phyloP scores from a whole-genome alignment of 2,113 vertebrate genomes.

The Psephotus haematonotus region DNA sequence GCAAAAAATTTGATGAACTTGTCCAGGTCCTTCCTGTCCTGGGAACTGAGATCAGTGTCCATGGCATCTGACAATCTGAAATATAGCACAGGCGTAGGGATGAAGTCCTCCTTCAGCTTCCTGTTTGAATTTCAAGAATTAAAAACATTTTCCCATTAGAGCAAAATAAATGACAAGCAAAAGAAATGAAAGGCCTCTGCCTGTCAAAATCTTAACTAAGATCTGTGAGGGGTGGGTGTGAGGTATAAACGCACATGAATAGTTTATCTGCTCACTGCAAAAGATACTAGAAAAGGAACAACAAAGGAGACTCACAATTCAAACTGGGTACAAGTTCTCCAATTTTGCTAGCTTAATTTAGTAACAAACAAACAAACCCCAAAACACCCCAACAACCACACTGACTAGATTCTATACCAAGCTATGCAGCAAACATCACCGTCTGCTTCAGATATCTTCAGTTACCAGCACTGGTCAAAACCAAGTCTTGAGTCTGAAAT shows the following conservation, averaged over 20 bases:
- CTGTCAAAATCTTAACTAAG: neutral
- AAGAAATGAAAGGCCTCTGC: neutral
- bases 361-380: neutral
- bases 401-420: neutral
- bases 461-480: neutral
- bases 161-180: neutral
- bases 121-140: neutral
- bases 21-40: constrained; percentile 99
- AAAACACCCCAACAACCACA: neutral
- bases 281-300: neutral
- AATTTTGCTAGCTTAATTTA: neutral
- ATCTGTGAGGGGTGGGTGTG: neutral
- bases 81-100: neutral
- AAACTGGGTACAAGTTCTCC: neutral
- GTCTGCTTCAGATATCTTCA: neutral
- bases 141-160: neutral
- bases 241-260: accelerated
- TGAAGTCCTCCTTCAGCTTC: neutral
- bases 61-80: constrained; percentile 85
- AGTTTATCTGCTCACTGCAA: neutral
- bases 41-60: constrained; percentile 95
- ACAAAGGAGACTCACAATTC: neutral
- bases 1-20: constrained; percentile 99
- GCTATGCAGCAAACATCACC: neutral
- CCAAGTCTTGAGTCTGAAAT: neutral